These are phyloP conservation scores for Axis porcinus DNA, from an alignment of 2,113 vertebrate genomes.

Conservation along the genomic window DNA sequence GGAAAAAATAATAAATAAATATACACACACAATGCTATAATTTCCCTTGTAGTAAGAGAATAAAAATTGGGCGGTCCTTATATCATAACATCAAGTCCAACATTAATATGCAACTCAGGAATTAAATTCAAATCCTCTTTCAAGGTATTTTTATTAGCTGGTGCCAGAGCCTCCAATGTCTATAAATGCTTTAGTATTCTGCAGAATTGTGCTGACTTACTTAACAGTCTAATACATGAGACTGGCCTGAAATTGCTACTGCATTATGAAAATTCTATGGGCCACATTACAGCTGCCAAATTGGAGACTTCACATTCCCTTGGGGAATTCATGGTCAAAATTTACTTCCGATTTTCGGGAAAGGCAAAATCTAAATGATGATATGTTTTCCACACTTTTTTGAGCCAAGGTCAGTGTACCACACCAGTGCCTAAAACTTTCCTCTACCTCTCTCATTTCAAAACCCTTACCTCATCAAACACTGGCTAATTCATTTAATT, in stretches of 20 bases:
- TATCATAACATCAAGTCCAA: background rate
- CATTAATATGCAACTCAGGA: conserved; percentile 47
- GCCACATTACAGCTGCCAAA: background rate
- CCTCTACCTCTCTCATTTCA: background rate
- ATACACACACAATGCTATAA: background rate
- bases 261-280: conserved; percentile 32
- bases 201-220: conserved; percentile 28
- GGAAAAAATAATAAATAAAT: background rate
- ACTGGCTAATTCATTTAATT: conserved; percentile 33
- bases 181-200: conserved; percentile 35
- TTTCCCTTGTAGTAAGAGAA: background rate
- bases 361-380: conserved; percentile 37
- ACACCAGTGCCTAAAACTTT: background rate
- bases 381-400: background rate
- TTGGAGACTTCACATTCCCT: conserved; percentile 27
- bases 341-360: conserved; percentile 38
- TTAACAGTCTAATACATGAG: conserved; percentile 23
- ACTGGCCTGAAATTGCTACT: background rate
- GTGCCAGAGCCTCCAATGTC: conserved; percentile 9
- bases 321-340: conserved; percentile 6
- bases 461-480: conserved; percentile 17
- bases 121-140: conserved; percentile 37
- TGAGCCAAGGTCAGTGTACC: background rate
- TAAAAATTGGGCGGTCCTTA: background rate
- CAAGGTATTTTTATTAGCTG: conserved; percentile 52